phyloP scores from a whole-genome alignment of 1,140 invertebrate genomes.

The Zeugodacus cucurbitae region DNA sequence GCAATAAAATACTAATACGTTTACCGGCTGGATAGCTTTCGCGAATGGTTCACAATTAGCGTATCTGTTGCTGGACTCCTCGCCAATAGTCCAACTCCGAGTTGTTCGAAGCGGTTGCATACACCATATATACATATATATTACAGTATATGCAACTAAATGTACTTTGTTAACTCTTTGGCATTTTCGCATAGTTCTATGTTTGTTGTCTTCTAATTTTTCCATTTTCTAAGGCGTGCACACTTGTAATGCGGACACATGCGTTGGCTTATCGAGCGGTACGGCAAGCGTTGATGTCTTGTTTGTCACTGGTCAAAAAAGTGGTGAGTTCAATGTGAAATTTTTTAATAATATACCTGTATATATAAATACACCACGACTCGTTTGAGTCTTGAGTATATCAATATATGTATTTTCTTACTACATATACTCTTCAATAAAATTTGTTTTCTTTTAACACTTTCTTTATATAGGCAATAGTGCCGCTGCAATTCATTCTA shows the following conservation, averaged over 20 bases:
- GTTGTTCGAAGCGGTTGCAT: not conserved
- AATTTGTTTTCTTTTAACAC: too few species aligned
- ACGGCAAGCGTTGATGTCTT: constrained; percentile 61
- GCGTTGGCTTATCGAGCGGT: constrained; percentile 69
- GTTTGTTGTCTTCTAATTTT: not conserved
- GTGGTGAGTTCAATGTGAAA: constrained; percentile 46
- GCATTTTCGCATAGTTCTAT: not conserved
- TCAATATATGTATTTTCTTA: too few species aligned
- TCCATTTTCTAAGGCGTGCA: constrained; percentile 48
- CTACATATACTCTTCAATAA: too few species aligned
- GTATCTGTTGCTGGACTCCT: not conserved
- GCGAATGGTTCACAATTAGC: not conserved
- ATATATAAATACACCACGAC: too few species aligned
- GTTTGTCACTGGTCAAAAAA: constrained; percentile 45
- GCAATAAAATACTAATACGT: constrained; percentile 9
- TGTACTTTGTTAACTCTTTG: not conserved
- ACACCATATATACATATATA: not conserved
- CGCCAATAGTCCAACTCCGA: not conserved
- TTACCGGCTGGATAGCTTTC: not conserved
- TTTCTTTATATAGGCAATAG: too few species aligned
- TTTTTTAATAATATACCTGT: not conserved
- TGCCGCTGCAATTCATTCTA: constrained; percentile 39
- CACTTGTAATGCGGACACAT: constrained; percentile 67
- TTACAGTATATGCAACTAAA: not conserved
- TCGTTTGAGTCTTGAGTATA: not conserved